phyloP scores from a whole-genome alignment of 2,888 invertebrate species.

The Galerucella calmariensis region DNA sequence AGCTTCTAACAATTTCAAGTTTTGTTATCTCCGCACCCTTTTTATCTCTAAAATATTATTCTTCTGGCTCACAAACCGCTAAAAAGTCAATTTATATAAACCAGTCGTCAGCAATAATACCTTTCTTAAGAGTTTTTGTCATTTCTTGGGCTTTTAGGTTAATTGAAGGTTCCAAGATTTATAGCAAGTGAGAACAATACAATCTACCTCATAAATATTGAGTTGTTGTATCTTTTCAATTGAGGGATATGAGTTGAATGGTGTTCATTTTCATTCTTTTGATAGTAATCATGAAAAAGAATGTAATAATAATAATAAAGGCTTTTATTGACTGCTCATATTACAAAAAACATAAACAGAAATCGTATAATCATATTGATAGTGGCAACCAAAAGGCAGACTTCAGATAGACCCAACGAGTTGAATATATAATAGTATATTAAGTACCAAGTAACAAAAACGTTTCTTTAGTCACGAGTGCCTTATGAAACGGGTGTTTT shows the following conservation, averaged over 20 bases:
- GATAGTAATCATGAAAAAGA: too few species aligned
- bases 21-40: neutral
- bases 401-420: too few species aligned
- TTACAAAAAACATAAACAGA: too few species aligned
- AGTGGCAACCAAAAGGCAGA: too few species aligned
- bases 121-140: constrained; percentile 10
- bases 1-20: neutral
- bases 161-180: constrained; percentile 12
- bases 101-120: neutral
- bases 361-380: too few species aligned
- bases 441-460: too few species aligned
- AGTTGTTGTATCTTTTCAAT: neutral
- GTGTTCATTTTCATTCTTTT: too few species aligned
- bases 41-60: neutral
- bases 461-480: too few species aligned
- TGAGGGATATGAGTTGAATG: neutral
- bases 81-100: neutral
- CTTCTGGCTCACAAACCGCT: neutral
- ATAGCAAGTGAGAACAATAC: constrained; percentile 11
- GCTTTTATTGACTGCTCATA: too few species aligned
- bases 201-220: constrained; percentile 9
- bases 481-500: too few species aligned
- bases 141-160: constrained; percentile 17
- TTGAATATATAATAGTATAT: too few species aligned
- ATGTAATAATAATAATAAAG: too few species aligned